Conservation (phyloP, 2,797 vertebrate species). For the Mastacembelus armatus region DNA sequence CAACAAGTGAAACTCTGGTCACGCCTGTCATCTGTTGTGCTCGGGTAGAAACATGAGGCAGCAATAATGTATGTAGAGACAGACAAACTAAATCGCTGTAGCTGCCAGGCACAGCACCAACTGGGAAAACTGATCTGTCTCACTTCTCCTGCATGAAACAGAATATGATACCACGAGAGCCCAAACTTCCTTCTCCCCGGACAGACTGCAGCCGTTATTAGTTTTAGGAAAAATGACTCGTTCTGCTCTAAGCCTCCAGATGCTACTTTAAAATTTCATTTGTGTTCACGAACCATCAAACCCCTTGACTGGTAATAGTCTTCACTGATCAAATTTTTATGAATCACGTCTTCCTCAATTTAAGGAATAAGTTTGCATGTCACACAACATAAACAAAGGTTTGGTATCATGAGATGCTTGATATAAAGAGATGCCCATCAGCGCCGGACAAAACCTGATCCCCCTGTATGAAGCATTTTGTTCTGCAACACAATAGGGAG, state of each 20-base stretch:
- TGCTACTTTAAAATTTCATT: background rate
- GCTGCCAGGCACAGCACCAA: conserved; percentile 8
- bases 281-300: background rate
- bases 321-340: background rate
- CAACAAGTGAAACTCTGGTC: background rate
- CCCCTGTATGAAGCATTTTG: conserved; percentile 4
- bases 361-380: background rate
- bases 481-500: conserved; percentile 19
- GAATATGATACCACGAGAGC: background rate
- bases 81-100: background rate
- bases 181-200: conserved; percentile 10
- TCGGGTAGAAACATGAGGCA: background rate
- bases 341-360: background rate
- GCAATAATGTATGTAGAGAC: background rate
- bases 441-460: conserved; percentile 8
- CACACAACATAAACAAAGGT: background rate
- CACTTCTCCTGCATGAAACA: conserved; percentile 20
- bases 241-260: background rate
- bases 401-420: background rate
- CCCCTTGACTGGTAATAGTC: background rate
- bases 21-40: background rate
- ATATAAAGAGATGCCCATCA: conserved; percentile 14
- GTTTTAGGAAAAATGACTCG: conserved; percentile 5
- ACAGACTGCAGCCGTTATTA: conserved; percentile 32
- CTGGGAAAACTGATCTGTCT: conserved; percentile 24